A percentile compares a stretch with the other conserved stretches of the same genome.
phyloP scores from a whole-genome alignment of 2,797 vertebrate species.

The Diceros bicornis region DNA sequence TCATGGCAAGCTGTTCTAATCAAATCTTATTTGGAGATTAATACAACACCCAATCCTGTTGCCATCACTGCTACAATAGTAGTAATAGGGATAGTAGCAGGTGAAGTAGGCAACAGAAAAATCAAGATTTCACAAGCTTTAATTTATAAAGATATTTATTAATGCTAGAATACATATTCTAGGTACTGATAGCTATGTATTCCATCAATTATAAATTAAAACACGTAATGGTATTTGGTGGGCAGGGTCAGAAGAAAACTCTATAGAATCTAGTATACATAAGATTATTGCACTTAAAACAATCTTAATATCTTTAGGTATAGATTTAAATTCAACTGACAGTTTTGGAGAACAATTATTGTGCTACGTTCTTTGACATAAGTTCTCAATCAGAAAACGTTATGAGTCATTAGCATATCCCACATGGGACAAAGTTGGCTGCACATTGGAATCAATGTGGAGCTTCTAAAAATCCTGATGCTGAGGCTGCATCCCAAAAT shows the following conservation, averaged over 20 bases:
- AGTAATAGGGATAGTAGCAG: no score
- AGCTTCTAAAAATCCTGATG: background rate
- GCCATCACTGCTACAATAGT: background rate
- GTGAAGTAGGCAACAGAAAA: background rate
- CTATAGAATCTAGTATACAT: background rate
- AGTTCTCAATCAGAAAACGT: background rate
- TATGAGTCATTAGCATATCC: background rate
- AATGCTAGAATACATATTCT: background rate
- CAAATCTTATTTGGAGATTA: background rate
- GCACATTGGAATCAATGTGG: background rate
- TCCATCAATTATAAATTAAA: background rate
- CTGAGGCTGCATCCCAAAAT: background rate
- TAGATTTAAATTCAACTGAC: background rate
- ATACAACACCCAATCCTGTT: background rate
- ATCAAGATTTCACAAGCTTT: background rate
- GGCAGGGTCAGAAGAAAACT: background rate
- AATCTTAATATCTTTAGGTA: background rate
- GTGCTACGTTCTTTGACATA: background rate
- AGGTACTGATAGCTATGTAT: background rate
- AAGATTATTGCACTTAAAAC: background rate
- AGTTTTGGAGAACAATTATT: background rate
- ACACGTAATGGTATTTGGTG: background rate
- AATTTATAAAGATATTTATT: background rate
- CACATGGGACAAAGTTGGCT: background rate
- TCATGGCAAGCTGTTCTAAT: background rate